Evolutionary conservation across 2,888 invertebrate genomes (phyloP).

Genomic region (Pammene fasciana): DNA sequence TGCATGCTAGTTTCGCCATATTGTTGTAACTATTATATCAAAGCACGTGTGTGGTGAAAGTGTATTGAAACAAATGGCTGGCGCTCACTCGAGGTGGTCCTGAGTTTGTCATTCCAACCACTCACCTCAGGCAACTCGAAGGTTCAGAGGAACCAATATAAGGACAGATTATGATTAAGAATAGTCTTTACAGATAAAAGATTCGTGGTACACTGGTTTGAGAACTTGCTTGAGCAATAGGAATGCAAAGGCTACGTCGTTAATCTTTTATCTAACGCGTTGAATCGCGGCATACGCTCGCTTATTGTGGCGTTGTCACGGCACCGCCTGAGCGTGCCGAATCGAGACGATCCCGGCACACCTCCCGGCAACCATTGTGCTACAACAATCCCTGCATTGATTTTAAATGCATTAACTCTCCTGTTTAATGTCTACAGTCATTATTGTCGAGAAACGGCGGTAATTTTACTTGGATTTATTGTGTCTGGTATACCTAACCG

Average conservation of each 20-base stretch:
- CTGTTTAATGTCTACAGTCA: conserved; percentile 63
- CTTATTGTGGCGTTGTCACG: conserved; percentile 64
- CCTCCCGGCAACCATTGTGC: conserved; percentile 55
- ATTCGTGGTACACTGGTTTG: neutral
- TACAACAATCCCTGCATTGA: conserved; percentile 50
- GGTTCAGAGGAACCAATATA: neutral
- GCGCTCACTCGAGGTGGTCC: conserved; percentile 64
- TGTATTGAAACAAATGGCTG: conserved; percentile 61
- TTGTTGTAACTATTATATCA: conserved; percentile 27
- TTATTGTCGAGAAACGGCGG: conserved; percentile 44
- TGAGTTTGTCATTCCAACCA: neutral
- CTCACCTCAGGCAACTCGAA: neutral
- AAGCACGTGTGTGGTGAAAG: conserved; percentile 40
- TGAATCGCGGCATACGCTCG: conserved; percentile 43
- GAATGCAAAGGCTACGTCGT: conserved; percentile 52
- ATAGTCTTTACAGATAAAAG: neutral
- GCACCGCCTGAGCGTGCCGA: conserved; percentile 53
- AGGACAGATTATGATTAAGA: neutral
- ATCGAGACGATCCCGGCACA: conserved; percentile 57
- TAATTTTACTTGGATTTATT: conserved; percentile 34
- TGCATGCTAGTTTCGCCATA: conserved; percentile 27
- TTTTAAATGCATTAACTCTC: conserved; percentile 60
- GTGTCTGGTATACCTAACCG: conserved; percentile 38
- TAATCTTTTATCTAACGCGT: conserved; percentile 67
- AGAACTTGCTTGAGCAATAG: neutral